Base-by-base conservation (phyloP, 2,113 vertebrate species). In the Anoura caudifer region DNA sequence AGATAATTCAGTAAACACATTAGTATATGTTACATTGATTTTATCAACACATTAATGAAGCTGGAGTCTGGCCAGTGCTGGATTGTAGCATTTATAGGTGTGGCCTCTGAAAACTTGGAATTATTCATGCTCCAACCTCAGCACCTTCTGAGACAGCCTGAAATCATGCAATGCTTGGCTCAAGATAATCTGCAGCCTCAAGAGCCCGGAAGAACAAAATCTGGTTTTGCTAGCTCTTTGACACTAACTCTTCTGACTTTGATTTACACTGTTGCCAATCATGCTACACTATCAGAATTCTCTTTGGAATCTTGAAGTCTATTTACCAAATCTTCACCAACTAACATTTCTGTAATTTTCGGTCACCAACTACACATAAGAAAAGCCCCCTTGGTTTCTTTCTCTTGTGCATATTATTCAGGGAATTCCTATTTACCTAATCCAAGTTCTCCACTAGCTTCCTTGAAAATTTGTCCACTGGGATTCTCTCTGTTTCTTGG, bases 1-100 rank as follows among this genome's bases (percentile, higher is more conserved):
- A 76, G 76, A 89, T 72, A 90, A 80, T 82, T 92, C 54, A 82
- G 11, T 45, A 93, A 82, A 67, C 5, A 54, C 5, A 4, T 86
- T 59, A 52, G 12, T 43, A 28, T 52, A 31, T 63, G 26, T 20
- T 85, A 31, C 31, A 82, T 5, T 54, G 8, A 72, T 83, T 91
- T 85, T 54, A 28, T 11, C 3, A 70, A 56, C 19, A 84, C 70
- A 75, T 50, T 72, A 69, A 31, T 47, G 31, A 47, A 84, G 10
- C 7, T 41, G 22, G 20, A 70, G 33, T 88, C 13, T 73, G 52
- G 20, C 67, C 1, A 7, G 8, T 73, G 28, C 19, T 88, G 14
- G 16, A 43, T 41, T 84, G 24, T 0, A 61, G 22, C 26, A 47
- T 13, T 52, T 88, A 50, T 12, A 81, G 36, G 38, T 56, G 63